Evolutionary conservation across 1,140 invertebrate genomes (phyloP).

Genomic region (Drosophila repleta): DNA sequence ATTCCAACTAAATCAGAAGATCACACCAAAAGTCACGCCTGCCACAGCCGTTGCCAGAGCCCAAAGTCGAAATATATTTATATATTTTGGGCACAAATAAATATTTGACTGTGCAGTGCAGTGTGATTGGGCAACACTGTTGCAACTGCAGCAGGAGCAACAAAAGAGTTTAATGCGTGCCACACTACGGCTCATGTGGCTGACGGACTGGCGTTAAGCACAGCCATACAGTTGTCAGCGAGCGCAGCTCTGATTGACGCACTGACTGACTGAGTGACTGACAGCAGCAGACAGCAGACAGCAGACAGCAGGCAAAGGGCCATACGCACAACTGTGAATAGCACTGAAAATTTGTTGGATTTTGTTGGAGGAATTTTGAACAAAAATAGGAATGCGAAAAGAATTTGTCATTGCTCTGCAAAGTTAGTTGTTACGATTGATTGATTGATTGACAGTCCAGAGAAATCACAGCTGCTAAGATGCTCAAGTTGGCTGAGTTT

Average conservation of each 20-base stretch:
- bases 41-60: constrained; percentile 34
- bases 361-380: constrained; percentile 50
- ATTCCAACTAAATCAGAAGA: constrained; percentile 34
- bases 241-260: constrained; percentile 46
- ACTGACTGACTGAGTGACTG: constrained; percentile 38
- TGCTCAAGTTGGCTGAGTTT: not conserved
- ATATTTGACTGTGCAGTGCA: constrained; percentile 54
- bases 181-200: constrained; percentile 17
- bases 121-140: constrained; percentile 13
- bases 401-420: constrained; percentile 29
- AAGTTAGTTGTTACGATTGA: constrained; percentile 53
- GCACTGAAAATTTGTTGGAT: constrained; percentile 24
- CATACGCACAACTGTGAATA: constrained; percentile 43
- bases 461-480: constrained; percentile 8
- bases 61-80: constrained; percentile 33
- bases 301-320: constrained; percentile 9
- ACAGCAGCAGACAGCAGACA: constrained; percentile 19
- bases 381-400: constrained; percentile 37
- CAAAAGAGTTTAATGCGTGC: constrained; percentile 39
- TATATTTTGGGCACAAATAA: constrained; percentile 66
- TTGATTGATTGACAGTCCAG: constrained; percentile 46
- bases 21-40: constrained; percentile 52
- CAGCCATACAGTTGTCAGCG: constrained; percentile 32
- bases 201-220: constrained; percentile 9
- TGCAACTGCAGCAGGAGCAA: constrained; percentile 27